Conservation (phyloP, 2,113 vertebrate species). For the Gasterosteus nipponicus region DNA sequence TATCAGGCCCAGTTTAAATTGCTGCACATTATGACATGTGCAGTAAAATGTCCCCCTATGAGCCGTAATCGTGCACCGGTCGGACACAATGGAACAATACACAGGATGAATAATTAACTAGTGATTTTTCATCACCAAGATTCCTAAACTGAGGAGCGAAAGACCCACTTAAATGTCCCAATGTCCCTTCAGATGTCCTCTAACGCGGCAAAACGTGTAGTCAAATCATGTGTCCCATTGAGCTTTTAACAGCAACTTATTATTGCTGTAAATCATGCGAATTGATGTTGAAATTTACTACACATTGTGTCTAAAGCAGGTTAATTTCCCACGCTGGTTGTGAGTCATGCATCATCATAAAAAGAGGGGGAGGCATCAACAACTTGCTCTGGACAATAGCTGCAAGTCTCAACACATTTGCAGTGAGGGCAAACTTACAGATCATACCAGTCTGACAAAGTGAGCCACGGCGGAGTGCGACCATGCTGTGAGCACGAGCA, state of each 20-base stretch:
- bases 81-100: slow-evolving; percentile 8
- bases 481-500: slow-evolving; percentile 67
- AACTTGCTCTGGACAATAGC: slow-evolving; percentile 17
- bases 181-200: slow-evolving; percentile 9
- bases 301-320: background rate
- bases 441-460: slow-evolving; percentile 34
- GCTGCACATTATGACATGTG: background rate
- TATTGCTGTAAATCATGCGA: background rate
- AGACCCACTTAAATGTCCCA: background rate
- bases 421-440: slow-evolving; percentile 14
- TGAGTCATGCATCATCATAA: slow-evolving; percentile 45
- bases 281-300: background rate
- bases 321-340: slow-evolving; percentile 51
- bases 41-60: background rate
- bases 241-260: background rate
- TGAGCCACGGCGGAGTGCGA: slow-evolving; percentile 38
- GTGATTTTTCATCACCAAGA: background rate
- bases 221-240: background rate
- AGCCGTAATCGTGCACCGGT: slow-evolving; percentile 2
- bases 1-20: background rate
- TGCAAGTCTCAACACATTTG: slow-evolving; percentile 21
- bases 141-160: background rate
- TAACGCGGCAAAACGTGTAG: background rate
- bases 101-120: slow-evolving; percentile 50
- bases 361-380: slow-evolving; percentile 7